Evolutionary conservation across 2,113 vertebrate genomes (phyloP).

Genomic region (Dromiciops gliroides): DNA sequence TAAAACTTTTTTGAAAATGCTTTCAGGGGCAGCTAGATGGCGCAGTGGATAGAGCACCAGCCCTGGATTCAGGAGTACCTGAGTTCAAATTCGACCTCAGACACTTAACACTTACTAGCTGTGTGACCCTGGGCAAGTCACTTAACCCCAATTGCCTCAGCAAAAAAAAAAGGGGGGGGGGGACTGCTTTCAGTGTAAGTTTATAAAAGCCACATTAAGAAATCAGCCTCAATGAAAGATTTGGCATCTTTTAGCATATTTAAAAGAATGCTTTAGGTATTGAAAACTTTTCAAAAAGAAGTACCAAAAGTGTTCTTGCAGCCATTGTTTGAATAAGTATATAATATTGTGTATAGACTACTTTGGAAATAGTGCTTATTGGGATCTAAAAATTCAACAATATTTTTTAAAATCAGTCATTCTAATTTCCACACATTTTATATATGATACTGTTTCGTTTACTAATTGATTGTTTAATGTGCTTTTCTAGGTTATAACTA

Average conservation of each 20-base stretch:
- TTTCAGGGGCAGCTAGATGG: no score
- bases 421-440: conserved; percentile 15
- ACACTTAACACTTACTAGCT: no score
- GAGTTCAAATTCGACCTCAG: no score
- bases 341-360: neutral
- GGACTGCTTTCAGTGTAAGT: neutral
- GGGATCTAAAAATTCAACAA: neutral
- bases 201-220: conserved; percentile 19
- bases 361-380: conserved; percentile 28
- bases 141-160: no score
- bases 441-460: neutral
- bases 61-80: no score
- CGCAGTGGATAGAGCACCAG: no score
- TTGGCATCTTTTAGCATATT: conserved; percentile 8
- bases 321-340: conserved; percentile 7
- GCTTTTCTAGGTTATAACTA: neutral
- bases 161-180: no score
- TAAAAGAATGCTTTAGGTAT: neutral
- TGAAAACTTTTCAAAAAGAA: conserved; percentile 42
- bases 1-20: conserved; percentile 34
- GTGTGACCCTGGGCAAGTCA: no score
- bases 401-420: neutral
- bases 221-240: conserved; percentile 26
- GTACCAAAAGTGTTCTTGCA: neutral
- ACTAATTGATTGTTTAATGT: neutral